Percentiles rank a stretch among this genome's conserved stretches.
These are phyloP conservation scores for Sebastes fasciatus DNA, from an alignment of 2,113 vertebrate genomes.

Conservation along the genomic window DNA sequence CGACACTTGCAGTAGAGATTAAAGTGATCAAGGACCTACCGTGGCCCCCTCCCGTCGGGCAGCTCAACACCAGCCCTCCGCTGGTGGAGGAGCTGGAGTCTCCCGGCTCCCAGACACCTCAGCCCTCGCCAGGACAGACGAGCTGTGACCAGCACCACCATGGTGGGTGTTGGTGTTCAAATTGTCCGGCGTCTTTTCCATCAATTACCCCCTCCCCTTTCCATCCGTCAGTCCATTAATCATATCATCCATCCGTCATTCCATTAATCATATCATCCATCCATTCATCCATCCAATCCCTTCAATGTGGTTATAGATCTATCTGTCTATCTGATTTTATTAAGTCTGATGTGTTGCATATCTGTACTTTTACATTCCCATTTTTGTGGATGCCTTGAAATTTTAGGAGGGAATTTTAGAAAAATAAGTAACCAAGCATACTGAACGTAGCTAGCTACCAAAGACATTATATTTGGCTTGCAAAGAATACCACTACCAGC, in stretches of 20 bases:
- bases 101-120: slow-evolving; percentile 73
- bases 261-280: neutral
- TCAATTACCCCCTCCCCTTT: slow-evolving; percentile 23
- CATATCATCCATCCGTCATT: slow-evolving; percentile 12
- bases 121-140: slow-evolving; percentile 80
- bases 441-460: neutral
- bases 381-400: slow-evolving; percentile 3
- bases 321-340: neutral
- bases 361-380: neutral
- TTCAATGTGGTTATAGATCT: neutral
- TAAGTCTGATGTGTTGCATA: neutral
- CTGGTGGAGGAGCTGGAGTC: slow-evolving; percentile 85
- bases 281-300: neutral
- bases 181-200: slow-evolving; percentile 51
- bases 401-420: neutral
- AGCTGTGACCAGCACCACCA: slow-evolving; percentile 85
- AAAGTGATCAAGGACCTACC: slow-evolving; percentile 99
- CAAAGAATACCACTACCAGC: neutral
- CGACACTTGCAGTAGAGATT: slow-evolving; percentile 94
- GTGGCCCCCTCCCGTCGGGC: slow-evolving; percentile 97
- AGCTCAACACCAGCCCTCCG: slow-evolving; percentile 91
- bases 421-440: neutral
- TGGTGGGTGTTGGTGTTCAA: slow-evolving; percentile 85
- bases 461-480: neutral
- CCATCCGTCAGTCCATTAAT: neutral